These are phyloP conservation scores for Tupiocoris notatus DNA, from an alignment of 2,888 invertebrate genomes.

Conservation along the genomic window DNA sequence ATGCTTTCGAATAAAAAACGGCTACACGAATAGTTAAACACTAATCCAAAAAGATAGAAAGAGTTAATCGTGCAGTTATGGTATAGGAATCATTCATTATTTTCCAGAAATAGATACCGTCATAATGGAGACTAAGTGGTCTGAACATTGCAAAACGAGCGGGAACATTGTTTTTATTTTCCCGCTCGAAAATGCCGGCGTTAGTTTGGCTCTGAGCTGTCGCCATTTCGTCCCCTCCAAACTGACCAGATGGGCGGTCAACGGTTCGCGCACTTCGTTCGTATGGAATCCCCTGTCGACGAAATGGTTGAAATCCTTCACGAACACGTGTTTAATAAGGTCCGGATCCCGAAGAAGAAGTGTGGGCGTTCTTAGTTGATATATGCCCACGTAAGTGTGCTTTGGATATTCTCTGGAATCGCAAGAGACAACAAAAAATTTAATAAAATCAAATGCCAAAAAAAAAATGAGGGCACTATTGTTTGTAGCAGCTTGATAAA, in stretches of 20 bases:
- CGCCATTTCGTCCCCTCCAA: slow-evolving; percentile 59
- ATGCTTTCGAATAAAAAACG: no score
- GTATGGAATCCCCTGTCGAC: slow-evolving; percentile 56
- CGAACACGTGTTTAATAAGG: slow-evolving; percentile 56
- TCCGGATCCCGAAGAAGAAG: slow-evolving; percentile 56
- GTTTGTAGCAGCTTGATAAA: background rate
- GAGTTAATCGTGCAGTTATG: no score
- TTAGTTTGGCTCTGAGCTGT: slow-evolving; percentile 57
- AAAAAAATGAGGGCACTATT: background rate
- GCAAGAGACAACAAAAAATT: background rate
- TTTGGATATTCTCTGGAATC: slow-evolving; percentile 48
- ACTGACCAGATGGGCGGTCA: slow-evolving; percentile 55
- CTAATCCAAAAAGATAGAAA: no score
- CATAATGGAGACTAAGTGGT: slow-evolving; percentile 53
- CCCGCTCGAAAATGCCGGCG: slow-evolving; percentile 59
- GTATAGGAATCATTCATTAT: no score
- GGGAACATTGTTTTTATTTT: slow-evolving; percentile 60
- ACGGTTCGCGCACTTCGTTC: slow-evolving; percentile 53
- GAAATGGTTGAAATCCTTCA: slow-evolving; percentile 58
- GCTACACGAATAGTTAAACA: no score
- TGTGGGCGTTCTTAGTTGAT: slow-evolving; percentile 57
- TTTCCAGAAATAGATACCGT: slow-evolving; percentile 45
- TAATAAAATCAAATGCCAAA: background rate
- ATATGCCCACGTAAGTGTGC: slow-evolving; percentile 56
- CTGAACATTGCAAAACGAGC: slow-evolving; percentile 55